These are phyloP conservation scores for Leucoraja erinaceus DNA, from an alignment of 2,113 vertebrate genomes.

Conservation along the genomic window DNA sequence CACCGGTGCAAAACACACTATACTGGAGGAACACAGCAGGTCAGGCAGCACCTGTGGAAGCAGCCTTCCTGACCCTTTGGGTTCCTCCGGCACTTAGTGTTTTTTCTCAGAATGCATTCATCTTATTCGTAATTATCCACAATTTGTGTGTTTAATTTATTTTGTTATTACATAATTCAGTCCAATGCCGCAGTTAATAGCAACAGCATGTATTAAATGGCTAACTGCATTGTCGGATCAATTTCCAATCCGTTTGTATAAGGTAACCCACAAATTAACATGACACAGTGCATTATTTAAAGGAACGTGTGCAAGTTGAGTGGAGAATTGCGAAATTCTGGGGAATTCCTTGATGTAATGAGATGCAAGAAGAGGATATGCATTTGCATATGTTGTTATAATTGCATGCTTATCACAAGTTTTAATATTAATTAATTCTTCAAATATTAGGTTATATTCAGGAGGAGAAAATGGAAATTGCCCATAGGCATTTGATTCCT, in stretches of 20 bases:
- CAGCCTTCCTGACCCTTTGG: no score
- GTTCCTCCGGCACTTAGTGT: no score
- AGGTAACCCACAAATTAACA: not conserved
- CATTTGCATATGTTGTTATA: not conserved
- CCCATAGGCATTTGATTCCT: slow-evolving; percentile 86
- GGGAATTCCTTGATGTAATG: not conserved
- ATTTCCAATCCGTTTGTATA: not conserved
- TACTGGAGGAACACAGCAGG: no score
- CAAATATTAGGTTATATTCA: slow-evolving; percentile 78
- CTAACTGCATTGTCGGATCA: not conserved
- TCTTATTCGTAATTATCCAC: not conserved
- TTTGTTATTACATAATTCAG: not conserved
- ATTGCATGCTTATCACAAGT: not conserved
- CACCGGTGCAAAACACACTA: no score
- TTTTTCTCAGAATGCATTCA: not conserved
- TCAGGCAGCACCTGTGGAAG: no score
- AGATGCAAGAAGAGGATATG: not conserved
- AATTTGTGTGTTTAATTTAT: not conserved
- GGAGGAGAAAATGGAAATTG: slow-evolving; percentile 95
- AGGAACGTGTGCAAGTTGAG: not conserved
- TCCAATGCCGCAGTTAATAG: not conserved
- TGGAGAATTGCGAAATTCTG: not conserved
- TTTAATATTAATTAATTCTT: slow-evolving; percentile 9
- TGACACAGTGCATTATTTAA: not conserved
- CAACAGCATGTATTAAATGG: no score